Percentiles rank a stretch among this genome's conserved stretches.
These are phyloP conservation scores for Scolopax bukidnonensis DNA, from an alignment of 2,797 vertebrate species.

Conservation along the genomic window DNA sequence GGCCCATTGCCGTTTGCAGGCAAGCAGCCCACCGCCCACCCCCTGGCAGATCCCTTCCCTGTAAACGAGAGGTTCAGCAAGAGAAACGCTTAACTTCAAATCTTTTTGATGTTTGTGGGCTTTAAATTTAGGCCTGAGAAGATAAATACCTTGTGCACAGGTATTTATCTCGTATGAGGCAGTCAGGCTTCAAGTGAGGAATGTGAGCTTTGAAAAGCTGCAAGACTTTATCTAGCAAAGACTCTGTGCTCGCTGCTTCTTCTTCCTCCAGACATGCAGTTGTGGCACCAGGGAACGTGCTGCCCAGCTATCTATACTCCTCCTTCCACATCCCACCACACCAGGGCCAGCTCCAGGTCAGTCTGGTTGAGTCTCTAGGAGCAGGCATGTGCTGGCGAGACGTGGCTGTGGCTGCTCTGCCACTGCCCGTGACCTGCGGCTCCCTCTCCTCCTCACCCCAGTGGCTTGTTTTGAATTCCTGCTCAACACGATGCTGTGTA, in stretches of 20 bases:
- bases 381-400: not conserved
- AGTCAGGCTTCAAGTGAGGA: not conserved
- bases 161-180: not conserved
- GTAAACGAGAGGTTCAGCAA: not conserved
- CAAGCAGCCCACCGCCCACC: not conserved
- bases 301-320: not conserved
- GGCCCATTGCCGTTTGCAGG: not conserved
- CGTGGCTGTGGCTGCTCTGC: not conserved
- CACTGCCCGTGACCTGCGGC: accelerated
- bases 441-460: not conserved
- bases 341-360: not conserved
- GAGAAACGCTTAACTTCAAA: not conserved
- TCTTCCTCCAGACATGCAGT: not conserved
- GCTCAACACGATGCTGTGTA: not conserved
- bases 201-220: not conserved
- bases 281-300: accelerated
- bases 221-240: not conserved
- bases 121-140: not conserved
- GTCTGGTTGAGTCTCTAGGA: not conserved
- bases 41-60: not conserved
- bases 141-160: not conserved
- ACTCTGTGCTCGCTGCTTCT: accelerated
- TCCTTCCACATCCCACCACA: not conserved
- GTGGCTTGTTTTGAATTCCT: not conserved
- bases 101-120: not conserved